phyloP scores from a whole-genome alignment of 2,113 vertebrate genomes.

The Seriola rivoliana region DNA sequence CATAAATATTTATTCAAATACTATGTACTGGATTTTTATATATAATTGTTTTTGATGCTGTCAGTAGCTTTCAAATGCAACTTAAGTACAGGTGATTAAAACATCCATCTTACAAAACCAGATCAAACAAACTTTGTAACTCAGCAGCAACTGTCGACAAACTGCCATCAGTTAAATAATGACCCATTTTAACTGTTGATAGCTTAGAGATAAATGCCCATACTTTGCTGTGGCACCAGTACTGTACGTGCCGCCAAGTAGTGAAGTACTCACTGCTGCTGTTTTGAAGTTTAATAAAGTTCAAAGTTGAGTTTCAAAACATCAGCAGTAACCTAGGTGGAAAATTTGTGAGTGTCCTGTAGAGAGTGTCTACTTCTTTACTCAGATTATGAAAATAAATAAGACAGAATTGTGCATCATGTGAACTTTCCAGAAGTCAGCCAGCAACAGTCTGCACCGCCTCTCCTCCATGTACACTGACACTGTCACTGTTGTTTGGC shows the following conservation, averaged over 20 bases:
- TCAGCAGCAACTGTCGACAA: neutral
- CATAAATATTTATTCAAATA: neutral
- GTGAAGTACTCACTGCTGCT: neutral
- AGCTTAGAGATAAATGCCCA: neutral
- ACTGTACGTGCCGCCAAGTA: neutral
- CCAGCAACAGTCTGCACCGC: slow-evolving; percentile 1
- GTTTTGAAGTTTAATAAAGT: neutral
- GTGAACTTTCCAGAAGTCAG: slow-evolving; percentile 13
- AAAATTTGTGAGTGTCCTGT: neutral
- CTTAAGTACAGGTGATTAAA: neutral
- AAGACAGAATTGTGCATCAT: slow-evolving; percentile 1
- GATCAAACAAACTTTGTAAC: neutral
- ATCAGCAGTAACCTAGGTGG: neutral
- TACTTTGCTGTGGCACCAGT: neutral
- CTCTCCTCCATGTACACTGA: slow-evolving; percentile 31
- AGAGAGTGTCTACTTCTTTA: neutral
- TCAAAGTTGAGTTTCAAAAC: neutral
- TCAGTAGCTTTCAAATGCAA: neutral
- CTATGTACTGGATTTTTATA: neutral
- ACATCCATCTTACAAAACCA: neutral
- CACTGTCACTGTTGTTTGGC: slow-evolving; percentile 53
- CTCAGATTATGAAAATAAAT: no score
- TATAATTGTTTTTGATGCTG: neutral
- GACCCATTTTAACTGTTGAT: neutral
- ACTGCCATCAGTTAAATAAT: neutral